Percentiles rank a stretch among this genome's conserved stretches.
Evolutionary conservation across 2,113 vertebrate genomes (phyloP).

Genomic region (Tyrannus savana): DNA sequence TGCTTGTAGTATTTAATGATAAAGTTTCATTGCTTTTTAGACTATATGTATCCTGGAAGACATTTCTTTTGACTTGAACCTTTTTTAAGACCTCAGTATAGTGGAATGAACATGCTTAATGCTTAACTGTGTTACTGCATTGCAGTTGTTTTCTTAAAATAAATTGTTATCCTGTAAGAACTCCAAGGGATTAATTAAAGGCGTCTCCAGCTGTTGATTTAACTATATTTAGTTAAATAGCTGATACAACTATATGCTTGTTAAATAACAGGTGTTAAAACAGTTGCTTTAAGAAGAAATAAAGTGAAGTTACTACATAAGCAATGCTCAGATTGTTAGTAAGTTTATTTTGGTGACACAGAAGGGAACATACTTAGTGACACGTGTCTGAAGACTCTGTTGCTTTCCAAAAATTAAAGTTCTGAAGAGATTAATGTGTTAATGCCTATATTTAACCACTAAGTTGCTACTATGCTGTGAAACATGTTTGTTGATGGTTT

Average conservation of each 20-base stretch:
- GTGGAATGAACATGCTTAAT: neutral
- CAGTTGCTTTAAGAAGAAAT: constrained; percentile 47
- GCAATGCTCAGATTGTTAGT: neutral
- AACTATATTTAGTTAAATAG: constrained; percentile 17
- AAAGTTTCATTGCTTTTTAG: neutral
- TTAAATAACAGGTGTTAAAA: constrained; percentile 54
- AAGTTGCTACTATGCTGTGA: neutral
- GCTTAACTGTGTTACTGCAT: neutral
- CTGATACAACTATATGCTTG: neutral
- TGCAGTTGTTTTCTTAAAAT: constrained; percentile 64
- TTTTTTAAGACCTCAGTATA: neutral
- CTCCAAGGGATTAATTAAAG: constrained; percentile 45
- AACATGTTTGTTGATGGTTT: neutral
- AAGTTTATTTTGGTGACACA: neutral
- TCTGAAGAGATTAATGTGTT: neutral
- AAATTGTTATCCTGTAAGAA: constrained; percentile 14
- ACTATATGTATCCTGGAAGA: neutral
- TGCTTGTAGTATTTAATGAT: neutral
- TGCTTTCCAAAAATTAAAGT: neutral
- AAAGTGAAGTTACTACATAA: neutral
- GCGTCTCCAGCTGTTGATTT: constrained; percentile 50
- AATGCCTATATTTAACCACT: neutral
- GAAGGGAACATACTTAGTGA: neutral
- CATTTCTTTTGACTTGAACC: neutral
- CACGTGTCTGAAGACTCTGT: neutral